Evolutionary conservation across 2,797 vertebrate species (phyloP), one percentile per base, ranked within the genome.

Genomic region (Anabas testudineus): DNA sequence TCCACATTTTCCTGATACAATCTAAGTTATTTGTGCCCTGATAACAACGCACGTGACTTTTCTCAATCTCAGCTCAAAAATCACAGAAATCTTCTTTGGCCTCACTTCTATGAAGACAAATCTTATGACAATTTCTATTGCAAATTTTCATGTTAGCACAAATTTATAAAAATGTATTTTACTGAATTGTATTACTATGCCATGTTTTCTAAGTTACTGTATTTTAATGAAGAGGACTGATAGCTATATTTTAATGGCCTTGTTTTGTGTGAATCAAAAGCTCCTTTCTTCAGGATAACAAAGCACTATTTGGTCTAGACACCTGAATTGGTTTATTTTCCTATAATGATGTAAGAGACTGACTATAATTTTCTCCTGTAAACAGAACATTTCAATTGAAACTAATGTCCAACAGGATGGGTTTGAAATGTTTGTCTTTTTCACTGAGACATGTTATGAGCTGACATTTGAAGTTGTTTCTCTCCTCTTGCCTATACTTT

Each of bases 91-190:
- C 65, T 57, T 45, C 47, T 76, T 51, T 70, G 55, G 54, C n/a
- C 16, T 52, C 74, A 80, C 67, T 82, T 84, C 54, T 63, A 63
- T 69, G 62, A 81, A 76, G 76, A 85, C 82, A 71, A 75, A 63
- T 76, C 63, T 81, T 78, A 65, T 67, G 49, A 42, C 30, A 42
- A 66, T 86, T 84, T 80, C 47, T 80, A 72, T 54, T 63, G 64
- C 53, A 81, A n/a, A 74, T 84, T 86, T 89, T 90, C 71, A 55
- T 78, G 76, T 72, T 39, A 77, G 78, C 68, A 76, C 74, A 80
- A 60, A 46, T 45, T n/a, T 67, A 37, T 54, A 43, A 55, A 42
- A 71, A 37, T 46, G 48, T 74, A 85, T 83, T 80, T 83, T 78
- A 61, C 64, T 78, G 57, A 63, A 57, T 18, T 67, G 67, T 81